These are phyloP conservation scores for Tipula unca DNA, from an alignment of 2,888 invertebrate species.

Conservation along the genomic window DNA sequence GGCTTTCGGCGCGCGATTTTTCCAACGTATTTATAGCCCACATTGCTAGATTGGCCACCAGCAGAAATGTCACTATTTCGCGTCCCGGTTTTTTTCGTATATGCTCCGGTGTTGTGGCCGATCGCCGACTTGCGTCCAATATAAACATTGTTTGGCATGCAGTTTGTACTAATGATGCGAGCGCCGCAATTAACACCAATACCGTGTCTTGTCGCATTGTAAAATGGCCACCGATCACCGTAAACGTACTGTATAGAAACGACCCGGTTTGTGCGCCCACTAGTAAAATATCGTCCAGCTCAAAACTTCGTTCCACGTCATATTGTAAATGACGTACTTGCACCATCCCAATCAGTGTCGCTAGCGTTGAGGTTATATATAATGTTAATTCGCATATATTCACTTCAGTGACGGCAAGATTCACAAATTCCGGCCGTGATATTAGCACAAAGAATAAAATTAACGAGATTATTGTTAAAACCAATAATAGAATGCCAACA, in stretches of 20 bases:
- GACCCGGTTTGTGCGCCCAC: slow-evolving; percentile 91
- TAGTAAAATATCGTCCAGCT: slow-evolving; percentile 81
- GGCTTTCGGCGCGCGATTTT: slow-evolving; percentile 82
- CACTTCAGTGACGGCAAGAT: slow-evolving; percentile 78
- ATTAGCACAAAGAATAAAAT: slow-evolving; percentile 87
- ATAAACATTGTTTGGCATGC: slow-evolving; percentile 87
- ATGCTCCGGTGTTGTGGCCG: slow-evolving; percentile 73
- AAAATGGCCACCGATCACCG: slow-evolving; percentile 88
- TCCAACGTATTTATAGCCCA: slow-evolving; percentile 84
- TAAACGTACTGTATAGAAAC: slow-evolving; percentile 88
- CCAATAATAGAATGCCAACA: slow-evolving; percentile 78
- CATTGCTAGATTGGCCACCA: slow-evolving; percentile 86
- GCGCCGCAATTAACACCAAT: slow-evolving; percentile 71
- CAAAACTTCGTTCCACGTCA: slow-evolving; percentile 71
- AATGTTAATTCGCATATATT: slow-evolving; percentile 82
- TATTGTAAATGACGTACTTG: slow-evolving; percentile 79
- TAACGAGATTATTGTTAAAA: slow-evolving; percentile 82
- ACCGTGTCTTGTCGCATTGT: slow-evolving; percentile 72
- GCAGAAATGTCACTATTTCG: slow-evolving; percentile 85
- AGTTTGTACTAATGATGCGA: slow-evolving; percentile 81
- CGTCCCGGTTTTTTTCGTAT: slow-evolving; percentile 81
- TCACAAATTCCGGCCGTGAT: slow-evolving; percentile 67
- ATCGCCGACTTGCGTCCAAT: slow-evolving; percentile 78
- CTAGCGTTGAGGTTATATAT: slow-evolving; percentile 77
- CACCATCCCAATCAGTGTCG: slow-evolving; percentile 80